Evolutionary conservation across 1,140 invertebrate genomes (phyloP), one percentile per base, ranked within the genome.

Genomic region (Phymastichus coffea): DNA sequence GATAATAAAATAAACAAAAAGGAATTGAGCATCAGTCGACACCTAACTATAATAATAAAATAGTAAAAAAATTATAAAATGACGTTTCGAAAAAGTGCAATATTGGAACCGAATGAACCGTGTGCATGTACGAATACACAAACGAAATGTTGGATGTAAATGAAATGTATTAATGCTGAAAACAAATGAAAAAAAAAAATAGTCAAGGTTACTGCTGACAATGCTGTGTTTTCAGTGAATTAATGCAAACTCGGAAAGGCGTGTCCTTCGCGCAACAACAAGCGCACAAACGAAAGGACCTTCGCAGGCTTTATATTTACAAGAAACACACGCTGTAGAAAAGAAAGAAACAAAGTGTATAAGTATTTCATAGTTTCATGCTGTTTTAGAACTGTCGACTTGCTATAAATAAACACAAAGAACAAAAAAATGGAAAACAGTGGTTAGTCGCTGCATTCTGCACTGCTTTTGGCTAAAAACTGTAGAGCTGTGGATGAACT

Each of bases 321-420:
- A 10, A 17, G n/a, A 40, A n/a, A 19, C 33, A 48, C 33, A 48
- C 44, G 17, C 23, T 28, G 35, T 26, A 30, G 23, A 49, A 8
- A 7, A 33, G n/a, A n/a, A n/a, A n/a, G n/a, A n/a, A n/a, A n/a
- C n/a, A n/a, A n/a, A n/a, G n/a, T n/a, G n/a, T n/a, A n/a, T n/a
- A n/a, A 14, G 25, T 20, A 9, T 57, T 47, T 26, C 12, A 35
- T 20, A n/a, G 37, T 55, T n/a, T 57, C 55, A 57, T 57, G 46
- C 46, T 49, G 25, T 48, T 48, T 41, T 33, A 49, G 14, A 23
- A 41, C 40, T 49, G 33, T 57, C 46, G 38, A 17, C 17, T 28
- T 23, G 22, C 22, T 20, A 22, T 15, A 37, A 41, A 15, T 41
- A 43, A 23, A 10, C n/a, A 22, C 10, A 15, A 9, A 6, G 7